Conservation (phyloP, 2,797 vertebrate species). For the Strix occidentalis region DNA sequence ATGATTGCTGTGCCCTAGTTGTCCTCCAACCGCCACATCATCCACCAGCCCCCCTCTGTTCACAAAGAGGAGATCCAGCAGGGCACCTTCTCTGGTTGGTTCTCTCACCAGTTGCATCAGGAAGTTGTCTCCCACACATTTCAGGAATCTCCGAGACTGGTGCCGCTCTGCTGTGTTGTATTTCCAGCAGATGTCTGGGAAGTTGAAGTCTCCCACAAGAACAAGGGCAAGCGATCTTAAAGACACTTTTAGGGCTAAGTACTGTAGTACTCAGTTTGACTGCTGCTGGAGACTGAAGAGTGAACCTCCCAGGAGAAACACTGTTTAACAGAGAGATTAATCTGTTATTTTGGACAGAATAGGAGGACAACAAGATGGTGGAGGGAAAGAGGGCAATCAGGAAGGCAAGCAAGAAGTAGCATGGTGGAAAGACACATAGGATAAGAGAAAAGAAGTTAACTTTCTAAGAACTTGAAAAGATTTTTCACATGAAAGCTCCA, state of each 20-base stretch:
- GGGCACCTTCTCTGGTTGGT: too few species aligned
- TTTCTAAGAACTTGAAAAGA: not conserved
- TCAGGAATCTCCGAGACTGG: too few species aligned
- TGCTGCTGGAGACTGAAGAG: not conserved
- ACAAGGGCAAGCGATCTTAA: not conserved
- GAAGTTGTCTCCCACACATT: too few species aligned
- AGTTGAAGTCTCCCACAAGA: too few species aligned
- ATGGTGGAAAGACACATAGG: not conserved
- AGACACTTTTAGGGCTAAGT: not conserved
- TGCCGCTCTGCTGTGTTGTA: too few species aligned
- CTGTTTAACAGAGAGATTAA: not conserved
- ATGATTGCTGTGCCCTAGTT: too few species aligned
- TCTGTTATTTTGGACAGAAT: not conserved
- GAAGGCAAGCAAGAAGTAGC: not conserved
- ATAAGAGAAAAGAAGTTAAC: not conserved
- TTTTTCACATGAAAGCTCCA: not conserved
- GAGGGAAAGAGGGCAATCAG: not conserved
- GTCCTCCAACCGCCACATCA: too few species aligned
- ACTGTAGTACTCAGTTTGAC: not conserved
- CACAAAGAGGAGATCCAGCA: too few species aligned
- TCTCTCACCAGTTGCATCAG: too few species aligned
- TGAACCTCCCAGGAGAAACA: not conserved
- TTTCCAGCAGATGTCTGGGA: too few species aligned
- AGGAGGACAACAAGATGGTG: not conserved
- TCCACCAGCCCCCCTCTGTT: too few species aligned